Evolutionary conservation across 2,113 vertebrate genomes (phyloP).

Genomic region (Sturnira hondurensis): DNA sequence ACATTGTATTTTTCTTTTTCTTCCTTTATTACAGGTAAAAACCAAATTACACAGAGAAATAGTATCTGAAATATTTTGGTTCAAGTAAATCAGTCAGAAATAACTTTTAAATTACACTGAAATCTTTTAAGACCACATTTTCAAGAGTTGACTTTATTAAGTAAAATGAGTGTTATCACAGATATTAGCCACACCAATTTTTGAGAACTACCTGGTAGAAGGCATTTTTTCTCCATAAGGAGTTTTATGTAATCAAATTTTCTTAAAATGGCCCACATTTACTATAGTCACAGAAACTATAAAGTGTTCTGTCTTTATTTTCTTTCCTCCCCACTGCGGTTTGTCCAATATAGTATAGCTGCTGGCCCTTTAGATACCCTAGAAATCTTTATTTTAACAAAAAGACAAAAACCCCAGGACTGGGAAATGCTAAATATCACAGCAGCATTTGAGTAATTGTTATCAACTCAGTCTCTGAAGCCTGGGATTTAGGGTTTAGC

Average conservation of each 20-base stretch:
- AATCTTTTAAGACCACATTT: neutral
- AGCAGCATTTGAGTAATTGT: neutral
- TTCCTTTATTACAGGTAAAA: slow-evolving; percentile 19
- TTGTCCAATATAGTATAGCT: neutral
- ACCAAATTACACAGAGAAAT: slow-evolving; percentile 4
- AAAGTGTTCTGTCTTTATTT: neutral
- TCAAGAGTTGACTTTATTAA: slow-evolving; percentile 42
- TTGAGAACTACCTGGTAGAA: slow-evolving; percentile 36
- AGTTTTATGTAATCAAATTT: slow-evolving; percentile 37
- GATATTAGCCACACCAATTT: neutral
- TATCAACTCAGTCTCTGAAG: neutral
- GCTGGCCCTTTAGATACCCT: neutral
- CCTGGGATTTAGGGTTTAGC: neutral
- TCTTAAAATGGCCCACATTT: neutral
- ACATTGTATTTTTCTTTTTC: slow-evolving; percentile 1
- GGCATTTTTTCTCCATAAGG: slow-evolving; percentile 25
- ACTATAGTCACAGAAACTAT: neutral
- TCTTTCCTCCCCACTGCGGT: neutral
- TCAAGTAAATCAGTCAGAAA: slow-evolving; percentile 52
- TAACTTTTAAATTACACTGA: neutral
- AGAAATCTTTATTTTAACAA: slow-evolving; percentile 10
- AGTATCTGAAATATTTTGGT: neutral
- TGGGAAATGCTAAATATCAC: neutral
- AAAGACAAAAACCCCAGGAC: neutral
- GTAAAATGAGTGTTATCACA: slow-evolving; percentile 6